Evolutionary conservation across 2,888 invertebrate genomes (phyloP), one percentile per base, ranked within the genome.

Genomic region (Mystacides longicornis): DNA sequence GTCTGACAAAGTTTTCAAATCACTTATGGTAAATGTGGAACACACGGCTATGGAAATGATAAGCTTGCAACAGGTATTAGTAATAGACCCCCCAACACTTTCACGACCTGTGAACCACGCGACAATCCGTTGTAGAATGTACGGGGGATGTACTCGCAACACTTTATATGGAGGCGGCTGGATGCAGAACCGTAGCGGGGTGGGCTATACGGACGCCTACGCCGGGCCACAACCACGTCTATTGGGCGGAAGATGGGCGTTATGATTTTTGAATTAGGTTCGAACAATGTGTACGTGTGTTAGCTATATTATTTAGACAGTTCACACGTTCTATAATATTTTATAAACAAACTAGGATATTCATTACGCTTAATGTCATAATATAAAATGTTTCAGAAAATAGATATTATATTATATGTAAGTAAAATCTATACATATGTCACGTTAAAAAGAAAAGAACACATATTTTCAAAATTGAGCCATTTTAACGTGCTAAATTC

Each of bases 231-330:
- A 16, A 45, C 43, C 43, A 43, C 51, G 51, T 42, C 23, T 23
- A 45, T 45, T 51, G 51, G 51, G 51, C 51, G 51, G 50, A 51
- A 51, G 49, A 49, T 20, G 33, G 20, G 50, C 37, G 37, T 37
- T 33, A 33, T 21, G 22, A 51, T 19, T 37, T 47, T 47, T n/a
- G 21, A 22, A 11, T 47, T 7, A 47, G 22, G 23, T 20, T 47
- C 14, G 47, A 47, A 22, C 14, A 9, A 47, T 21, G n/a, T 21
- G 11, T 19, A 23, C 21, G 47, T 22, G n/a, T 9, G 21, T 47
- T 20, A 45, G 27, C 5, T 7, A 7, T 27, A 27, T 27, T 27
- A n/a, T n/a, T n/a, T n/a, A n/a, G n/a, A n/a, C n/a, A n/a, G n/a
- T n/a, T n/a, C n/a, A n/a, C n/a, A n/a, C n/a, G n/a, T n/a, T n/a